phyloP scores from a whole-genome alignment of 2,888 invertebrate genomes.

The Cheiracanthium punctorium region DNA sequence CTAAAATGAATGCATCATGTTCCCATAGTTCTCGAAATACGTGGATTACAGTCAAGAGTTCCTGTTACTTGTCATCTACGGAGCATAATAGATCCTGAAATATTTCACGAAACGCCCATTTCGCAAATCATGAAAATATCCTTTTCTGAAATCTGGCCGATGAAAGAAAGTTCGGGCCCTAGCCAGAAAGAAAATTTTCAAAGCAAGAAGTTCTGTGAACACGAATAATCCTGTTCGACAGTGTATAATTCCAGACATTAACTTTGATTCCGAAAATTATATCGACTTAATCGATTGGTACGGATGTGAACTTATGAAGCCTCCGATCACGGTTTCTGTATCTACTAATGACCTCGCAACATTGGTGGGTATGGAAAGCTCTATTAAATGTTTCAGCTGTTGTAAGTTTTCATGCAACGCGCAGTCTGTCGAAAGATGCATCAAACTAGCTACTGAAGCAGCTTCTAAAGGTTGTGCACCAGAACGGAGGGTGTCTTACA shows the following conservation, averaged over 20 bases:
- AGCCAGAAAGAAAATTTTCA: background rate
- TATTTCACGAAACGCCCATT: conserved; percentile 2
- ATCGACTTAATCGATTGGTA: background rate
- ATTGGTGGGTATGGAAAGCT: background rate
- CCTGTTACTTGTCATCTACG: conserved; percentile 5
- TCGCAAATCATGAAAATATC: conserved; percentile 15
- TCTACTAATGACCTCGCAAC: background rate
- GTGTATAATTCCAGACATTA: background rate
- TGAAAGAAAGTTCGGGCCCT: background rate
- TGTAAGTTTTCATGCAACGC: background rate
- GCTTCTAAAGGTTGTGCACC: background rate
- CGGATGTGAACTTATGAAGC: conserved; percentile 1
- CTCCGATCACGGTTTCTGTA: background rate
- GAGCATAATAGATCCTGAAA: background rate
- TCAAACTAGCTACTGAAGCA: background rate
- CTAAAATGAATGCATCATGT: background rate
- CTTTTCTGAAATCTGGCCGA: background rate
- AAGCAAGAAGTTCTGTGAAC: too few relatives aligned
- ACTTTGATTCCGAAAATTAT: conserved; percentile 2
- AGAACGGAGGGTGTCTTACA: background rate
- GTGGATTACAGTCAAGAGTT: background rate
- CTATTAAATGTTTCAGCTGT: too few relatives aligned
- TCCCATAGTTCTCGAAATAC: background rate
- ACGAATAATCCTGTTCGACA: too few relatives aligned
- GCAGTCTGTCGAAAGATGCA: background rate